Evolutionary conservation across 2,797 vertebrate species (phyloP), one percentile per base, ranked within the genome.

Genomic region (Tenualosa ilisha): DNA sequence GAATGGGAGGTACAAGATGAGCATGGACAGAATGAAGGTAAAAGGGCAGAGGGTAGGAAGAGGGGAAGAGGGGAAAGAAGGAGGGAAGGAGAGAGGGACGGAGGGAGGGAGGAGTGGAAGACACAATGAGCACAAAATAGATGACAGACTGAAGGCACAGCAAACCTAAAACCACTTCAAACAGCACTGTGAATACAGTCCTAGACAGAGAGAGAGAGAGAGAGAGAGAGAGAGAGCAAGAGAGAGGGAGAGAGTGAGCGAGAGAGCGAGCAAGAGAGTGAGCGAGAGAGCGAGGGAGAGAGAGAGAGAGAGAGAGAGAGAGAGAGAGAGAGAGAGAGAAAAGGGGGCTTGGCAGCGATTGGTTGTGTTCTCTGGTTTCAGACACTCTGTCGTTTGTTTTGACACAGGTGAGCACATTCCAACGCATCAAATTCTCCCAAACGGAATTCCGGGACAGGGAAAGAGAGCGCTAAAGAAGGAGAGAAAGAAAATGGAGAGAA

Each of bases 101-200:
- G 68, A 72, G 65, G 15, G 31, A 40, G 31, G 31, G 65, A 72
- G 65, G 0, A 65, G 81, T 86, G 85, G 88, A 86, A 0, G 15
- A 75, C 68, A 75, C 68, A 75, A 75, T 75, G 68, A 43, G 68
- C 68, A 43, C 24, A 75, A 75, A 31, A 31, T 43, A 75, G 68
- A 75, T 75, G 31, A 75, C 86, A 93, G 86, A 91, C 59, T 81
- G 85, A 88, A 37, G 88, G 87, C 88, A 84, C 87, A 89, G 82
- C 91, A 82, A 85, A 84, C 84, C 84, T 90, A 89, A 93, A 92
- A 92, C 93, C 89, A 92, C 92, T 90, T 92, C 91, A 94, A 93
- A 91, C 89, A 79, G 81, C 83, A 85, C 68, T 90, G 26, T 43
- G 31, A 75, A 82, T 0, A 31, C 22, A 53, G 88, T 86, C 84